phyloP scores from a whole-genome alignment of 2,797 vertebrate genomes.

The Buceros bicornis region DNA sequence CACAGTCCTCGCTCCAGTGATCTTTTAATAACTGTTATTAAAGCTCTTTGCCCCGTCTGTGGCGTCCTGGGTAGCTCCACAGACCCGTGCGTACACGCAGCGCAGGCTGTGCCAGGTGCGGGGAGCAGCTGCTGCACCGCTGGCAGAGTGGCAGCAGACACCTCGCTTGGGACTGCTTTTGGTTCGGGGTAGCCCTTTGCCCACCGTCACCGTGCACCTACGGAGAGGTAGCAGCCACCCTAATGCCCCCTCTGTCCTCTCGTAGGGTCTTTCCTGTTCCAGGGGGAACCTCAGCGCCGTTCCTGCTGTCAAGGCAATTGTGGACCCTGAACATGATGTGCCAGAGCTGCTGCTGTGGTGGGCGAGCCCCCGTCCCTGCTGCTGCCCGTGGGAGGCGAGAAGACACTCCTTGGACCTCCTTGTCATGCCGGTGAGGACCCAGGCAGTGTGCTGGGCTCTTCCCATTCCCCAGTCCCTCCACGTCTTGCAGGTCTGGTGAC shows the following conservation, averaged over 20 bases:
- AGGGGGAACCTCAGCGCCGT: neutral
- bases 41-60: neutral
- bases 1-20: neutral
- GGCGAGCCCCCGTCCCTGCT: neutral
- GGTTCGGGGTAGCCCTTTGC: neutral
- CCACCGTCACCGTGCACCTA: rapidly evolving
- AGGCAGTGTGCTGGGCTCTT: too few relatives aligned
- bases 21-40: constrained; percentile 6
- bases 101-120: neutral
- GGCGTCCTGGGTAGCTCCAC: neutral
- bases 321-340: neutral
- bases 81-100: rapidly evolving
- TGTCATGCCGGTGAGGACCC: rapidly evolving
- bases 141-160: neutral
- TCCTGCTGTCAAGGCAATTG: neutral
- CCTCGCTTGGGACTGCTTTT: rapidly evolving
- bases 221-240: neutral
- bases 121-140: neutral
- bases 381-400: rapidly evolving
- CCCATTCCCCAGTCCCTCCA: neutral
- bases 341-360: neutral
- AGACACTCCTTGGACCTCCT: neutral
- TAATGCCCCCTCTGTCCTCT: neutral
- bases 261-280: rapidly evolving
- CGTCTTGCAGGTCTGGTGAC: rapidly evolving